Base-by-base conservation (phyloP, 2,797 vertebrate genomes). In the Aphelocoma californica region DNA sequence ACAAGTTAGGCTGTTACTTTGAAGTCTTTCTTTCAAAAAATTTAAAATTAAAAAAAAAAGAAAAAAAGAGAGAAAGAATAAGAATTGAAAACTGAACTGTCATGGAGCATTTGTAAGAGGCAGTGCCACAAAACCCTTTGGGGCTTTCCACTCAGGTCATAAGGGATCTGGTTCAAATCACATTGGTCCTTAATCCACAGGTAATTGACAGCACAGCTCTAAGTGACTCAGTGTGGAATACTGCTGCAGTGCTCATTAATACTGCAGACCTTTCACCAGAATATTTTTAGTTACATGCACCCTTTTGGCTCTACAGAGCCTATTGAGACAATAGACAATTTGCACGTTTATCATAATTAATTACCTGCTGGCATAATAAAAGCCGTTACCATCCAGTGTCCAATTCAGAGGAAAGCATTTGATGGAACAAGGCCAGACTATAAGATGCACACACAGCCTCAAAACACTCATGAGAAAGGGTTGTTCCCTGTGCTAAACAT, bases 321-420 rank as follows among this genome's bases (percentile, higher is more conserved):
- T 84, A 58, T 9, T 26, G 78, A 82, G 75, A 85, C 83, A 91
- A 88, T 48, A 71, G 48, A 64, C 47, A 82, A 87, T 93, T 93
- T 89, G 71, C 92, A 92, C 6, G 0, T 87, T 82, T 86, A 88
- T 80, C 86, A 89, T 74, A 89, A 96, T 93, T 86, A 93, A 95
- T 85, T 64, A 95, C 88, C 74, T 80, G 86, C 81, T 94, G 93
- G 95, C 86, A 85, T 9, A 77, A 44, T 80, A 58, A 82, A 71
- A 91, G 81, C 60, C 1, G 0, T 86, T 84, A 71, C 74, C 40
- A 67, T 57, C 60, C 19, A 73, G 75, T 10, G 4, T 65, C 92
- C 74, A 80, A 5, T 61, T 92, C 83, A 65, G 83, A 92, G 50
- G 64, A 74, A 91, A 36, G 67, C 23, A 51, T 86, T 57, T 45